phyloP scores from a whole-genome alignment of 2,113 vertebrate genomes.

The Tetrao urogallus region DNA sequence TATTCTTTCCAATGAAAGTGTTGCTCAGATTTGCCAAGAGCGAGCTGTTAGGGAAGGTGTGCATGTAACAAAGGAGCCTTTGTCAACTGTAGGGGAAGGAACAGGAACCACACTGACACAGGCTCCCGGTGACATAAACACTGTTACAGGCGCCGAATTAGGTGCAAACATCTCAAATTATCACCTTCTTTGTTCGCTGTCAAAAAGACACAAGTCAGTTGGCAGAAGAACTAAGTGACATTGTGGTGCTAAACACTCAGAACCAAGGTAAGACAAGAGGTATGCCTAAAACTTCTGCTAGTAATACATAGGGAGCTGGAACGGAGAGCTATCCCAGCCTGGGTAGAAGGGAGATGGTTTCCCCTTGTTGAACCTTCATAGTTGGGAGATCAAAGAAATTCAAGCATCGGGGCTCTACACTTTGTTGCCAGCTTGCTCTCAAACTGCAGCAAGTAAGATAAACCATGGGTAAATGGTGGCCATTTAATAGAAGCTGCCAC shows the following conservation, averaged over 20 bases:
- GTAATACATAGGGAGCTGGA: not conserved
- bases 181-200: not conserved
- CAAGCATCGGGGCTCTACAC: not conserved
- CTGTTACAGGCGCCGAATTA: not conserved
- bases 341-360: not conserved
- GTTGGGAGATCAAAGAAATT: not conserved
- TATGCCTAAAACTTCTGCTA: not conserved
- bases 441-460: not conserved
- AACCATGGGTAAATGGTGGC: not conserved
- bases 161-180: slow-evolving; percentile 3
- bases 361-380: not conserved
- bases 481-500: not conserved
- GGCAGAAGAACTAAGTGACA: not conserved
- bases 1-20: not conserved
- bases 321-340: not conserved
- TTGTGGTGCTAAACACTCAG: not conserved
- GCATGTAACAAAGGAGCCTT: not conserved
- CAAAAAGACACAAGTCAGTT: not conserved
- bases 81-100: not conserved
- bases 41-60: not conserved
- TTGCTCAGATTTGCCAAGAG: not conserved
- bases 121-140: not conserved
- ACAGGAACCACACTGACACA: not conserved
- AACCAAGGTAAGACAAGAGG: not conserved
- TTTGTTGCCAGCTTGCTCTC: not conserved